A percentile compares a stretch with the other conserved stretches of the same genome.
Conservation (phyloP, 2,113 vertebrate genomes). For the Syngnathus typhle region DNA sequence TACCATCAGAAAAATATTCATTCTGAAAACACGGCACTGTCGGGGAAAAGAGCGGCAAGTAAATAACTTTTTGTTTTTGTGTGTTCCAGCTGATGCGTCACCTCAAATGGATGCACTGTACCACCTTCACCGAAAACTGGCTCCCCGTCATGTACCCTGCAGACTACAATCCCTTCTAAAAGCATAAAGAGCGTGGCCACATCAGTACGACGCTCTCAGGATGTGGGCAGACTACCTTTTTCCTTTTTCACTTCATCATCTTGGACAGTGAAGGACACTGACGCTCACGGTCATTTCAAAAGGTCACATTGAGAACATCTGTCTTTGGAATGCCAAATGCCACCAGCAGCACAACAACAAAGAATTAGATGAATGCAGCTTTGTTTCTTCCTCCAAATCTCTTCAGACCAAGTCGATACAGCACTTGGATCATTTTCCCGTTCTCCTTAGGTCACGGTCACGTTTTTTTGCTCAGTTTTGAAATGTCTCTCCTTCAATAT, state of each 20-base stretch:
- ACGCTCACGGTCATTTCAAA: background rate
- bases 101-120: conserved; percentile 90
- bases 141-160: conserved; percentile 92
- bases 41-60: too few species aligned
- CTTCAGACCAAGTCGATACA: background rate
- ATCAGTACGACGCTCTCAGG: conserved; percentile 38
- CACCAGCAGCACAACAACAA: conserved; percentile 11
- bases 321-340: background rate
- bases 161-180: conserved; percentile 88
- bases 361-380: background rate
- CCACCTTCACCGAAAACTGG: conserved; percentile 90
- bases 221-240: conserved; percentile 13
- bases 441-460: conserved; percentile 27
- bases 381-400: background rate
- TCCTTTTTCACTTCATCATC: background rate
- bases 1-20: too few species aligned
- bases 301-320: background rate
- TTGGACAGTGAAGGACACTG: conserved; percentile 17
- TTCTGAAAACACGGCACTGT: too few species aligned
- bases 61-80: conserved; percentile 7
- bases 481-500: conserved; percentile 9
- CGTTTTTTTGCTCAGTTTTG: conserved; percentile 11
- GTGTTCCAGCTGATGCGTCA: conserved; percentile 83
- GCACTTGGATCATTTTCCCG: conserved; percentile 4
- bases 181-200: conserved; percentile 23